Conservation (phyloP, 2,797 vertebrate species). For the Protonibea diacanthus region DNA sequence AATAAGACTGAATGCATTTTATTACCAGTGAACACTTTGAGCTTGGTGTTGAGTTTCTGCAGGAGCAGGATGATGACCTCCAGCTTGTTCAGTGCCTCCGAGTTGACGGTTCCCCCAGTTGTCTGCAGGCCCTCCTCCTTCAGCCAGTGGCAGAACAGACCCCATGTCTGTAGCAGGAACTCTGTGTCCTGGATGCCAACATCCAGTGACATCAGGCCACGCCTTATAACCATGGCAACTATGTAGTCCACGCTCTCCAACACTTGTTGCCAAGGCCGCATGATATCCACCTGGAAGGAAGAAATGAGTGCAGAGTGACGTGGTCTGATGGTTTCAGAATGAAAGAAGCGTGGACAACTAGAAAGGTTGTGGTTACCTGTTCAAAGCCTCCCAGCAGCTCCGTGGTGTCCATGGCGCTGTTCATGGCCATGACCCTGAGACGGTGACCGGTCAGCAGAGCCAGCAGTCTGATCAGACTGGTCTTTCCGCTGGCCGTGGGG, state of each 20-base stretch:
- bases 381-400: slow-evolving; percentile 98
- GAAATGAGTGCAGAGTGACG: not conserved
- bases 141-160: slow-evolving; percentile 90
- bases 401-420: slow-evolving; percentile 97
- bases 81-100: slow-evolving; percentile 92
- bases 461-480: slow-evolving; percentile 92
- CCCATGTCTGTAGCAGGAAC: slow-evolving; percentile 93
- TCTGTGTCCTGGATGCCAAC: slow-evolving; percentile 91
- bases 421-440: slow-evolving; percentile 95
- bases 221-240: slow-evolving; percentile 89
- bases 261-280: slow-evolving; percentile 93
- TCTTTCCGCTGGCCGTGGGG: slow-evolving; percentile 94
- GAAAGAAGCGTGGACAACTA: not conserved
- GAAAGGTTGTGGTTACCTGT: slow-evolving; percentile 84
- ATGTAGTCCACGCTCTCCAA: slow-evolving; percentile 90
- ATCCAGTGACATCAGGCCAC: slow-evolving; percentile 91
- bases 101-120: slow-evolving; percentile 84
- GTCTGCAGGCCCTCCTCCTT: slow-evolving; percentile 88
- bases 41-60: slow-evolving; percentile 95
- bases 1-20: not conserved
- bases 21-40: slow-evolving; percentile 88
- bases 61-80: slow-evolving; percentile 92
- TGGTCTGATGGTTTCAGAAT: not conserved
- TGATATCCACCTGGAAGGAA: slow-evolving; percentile 91
- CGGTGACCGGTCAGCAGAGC: slow-evolving; percentile 93